A percentile compares a stretch with the other conserved stretches of the same genome.
phyloP scores from a whole-genome alignment of 2,888 invertebrate genomes.

The Mystacides longicornis region DNA sequence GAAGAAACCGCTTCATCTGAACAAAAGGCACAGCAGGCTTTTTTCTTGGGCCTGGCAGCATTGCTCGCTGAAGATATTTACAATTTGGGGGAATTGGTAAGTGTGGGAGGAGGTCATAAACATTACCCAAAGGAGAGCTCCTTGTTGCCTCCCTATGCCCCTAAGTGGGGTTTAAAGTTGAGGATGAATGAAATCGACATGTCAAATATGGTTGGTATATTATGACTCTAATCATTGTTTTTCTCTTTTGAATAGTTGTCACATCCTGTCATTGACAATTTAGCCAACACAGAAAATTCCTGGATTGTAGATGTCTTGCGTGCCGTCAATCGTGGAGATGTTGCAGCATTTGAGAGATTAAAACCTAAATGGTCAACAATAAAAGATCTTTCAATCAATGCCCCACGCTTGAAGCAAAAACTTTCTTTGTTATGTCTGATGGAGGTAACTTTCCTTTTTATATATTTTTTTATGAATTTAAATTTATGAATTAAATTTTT shows the following conservation, averaged over 20 bases:
- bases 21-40: conserved; percentile 54
- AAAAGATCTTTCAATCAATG: conserved; percentile 65
- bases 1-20: conserved; percentile 33
- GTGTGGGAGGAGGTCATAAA: too few species aligned
- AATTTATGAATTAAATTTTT: background rate
- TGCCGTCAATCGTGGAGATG: conserved; percentile 82
- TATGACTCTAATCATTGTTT: background rate
- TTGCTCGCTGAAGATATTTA: conserved; percentile 92
- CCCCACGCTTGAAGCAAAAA: conserved; percentile 69
- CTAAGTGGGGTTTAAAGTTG: too few species aligned
- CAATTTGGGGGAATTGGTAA: conserved; percentile 90
- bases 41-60: conserved; percentile 88
- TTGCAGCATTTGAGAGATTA: conserved; percentile 54
- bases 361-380: conserved; percentile 69
- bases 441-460: conserved; percentile 77
- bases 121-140: too few species aligned
- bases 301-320: conserved; percentile 84
- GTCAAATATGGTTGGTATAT: too few species aligned
- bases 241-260: conserved; percentile 57
- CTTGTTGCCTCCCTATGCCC: too few species aligned
- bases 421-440: conserved; percentile 92
- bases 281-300: conserved; percentile 71
- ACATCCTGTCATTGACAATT: conserved; percentile 84
- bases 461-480: too few species aligned
- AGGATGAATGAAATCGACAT: too few species aligned